Conservation (phyloP, 1,140 invertebrate genomes). For the Macrocentrus cingulum region DNA sequence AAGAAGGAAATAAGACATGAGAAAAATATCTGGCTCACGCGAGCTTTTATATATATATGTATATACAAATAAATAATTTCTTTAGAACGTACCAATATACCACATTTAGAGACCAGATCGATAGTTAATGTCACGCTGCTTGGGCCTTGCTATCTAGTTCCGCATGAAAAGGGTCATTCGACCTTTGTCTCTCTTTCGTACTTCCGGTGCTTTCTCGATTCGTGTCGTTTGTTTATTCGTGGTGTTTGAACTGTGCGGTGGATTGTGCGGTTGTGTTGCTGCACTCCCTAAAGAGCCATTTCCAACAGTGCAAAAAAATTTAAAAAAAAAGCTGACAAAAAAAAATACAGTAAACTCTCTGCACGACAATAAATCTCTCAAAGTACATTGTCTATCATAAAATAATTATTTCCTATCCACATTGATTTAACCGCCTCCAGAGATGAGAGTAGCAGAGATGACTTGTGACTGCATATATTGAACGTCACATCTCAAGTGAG, state of each 20-base stretch:
- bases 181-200: background rate
- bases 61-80: no score
- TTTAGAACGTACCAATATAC: no score
- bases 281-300: constrained; percentile 10
- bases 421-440: no score
- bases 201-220: constrained; percentile 18
- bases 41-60: no score
- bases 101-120: constrained; percentile 21
- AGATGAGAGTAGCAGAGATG: no score
- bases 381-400: no score
- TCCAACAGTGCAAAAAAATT: background rate
- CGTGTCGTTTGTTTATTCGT: constrained; percentile 6
- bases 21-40: no score
- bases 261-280: background rate
- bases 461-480: no score
- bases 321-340: constrained; percentile 12
- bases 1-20: no score
- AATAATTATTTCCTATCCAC: no score
- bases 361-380: no score
- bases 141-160: background rate
- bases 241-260: constrained; percentile 6
- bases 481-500: background rate
- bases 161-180: constrained; percentile 13
- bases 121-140: constrained; percentile 26
- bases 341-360: no score